Base-by-base conservation (phyloP, 2,888 invertebrate genomes). In the Linhomoeus sp. region DNA sequence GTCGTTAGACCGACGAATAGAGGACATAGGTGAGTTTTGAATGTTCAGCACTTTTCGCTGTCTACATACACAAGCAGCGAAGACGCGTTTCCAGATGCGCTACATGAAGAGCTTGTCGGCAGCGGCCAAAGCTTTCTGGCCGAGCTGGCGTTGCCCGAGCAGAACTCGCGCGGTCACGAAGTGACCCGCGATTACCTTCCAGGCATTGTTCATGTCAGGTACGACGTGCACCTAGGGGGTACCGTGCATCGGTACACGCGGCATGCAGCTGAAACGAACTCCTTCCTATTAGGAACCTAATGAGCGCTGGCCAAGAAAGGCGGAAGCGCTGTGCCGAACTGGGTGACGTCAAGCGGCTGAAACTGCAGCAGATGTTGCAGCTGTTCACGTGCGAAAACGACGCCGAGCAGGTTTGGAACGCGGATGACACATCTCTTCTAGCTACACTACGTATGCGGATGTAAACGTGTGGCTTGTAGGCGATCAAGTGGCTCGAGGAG, bases 121-220 rank as follows among this genome's bases (percentile, higher is more conserved):
- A 79, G 79, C 67, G 81, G 81, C 14, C 79, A 81, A 64, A 79
- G 77, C 63, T 69, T 81, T 45, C 76, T 79, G 49, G 80, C 80
- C 61, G 75, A 80, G 67, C 70, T 81, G 26, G 9, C 41, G 26
- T 25, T 26, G 26, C 79, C 80, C 14, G 75, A 81, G 51, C 80
- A 80, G 67, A 79, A 81, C 65, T 78, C 80, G 1, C 69, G 78
- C 51, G 80, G 80, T 43, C 73, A 78, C 55, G 72, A 73, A 52
- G 73, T 79, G 38, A 64, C 60, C 29, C 66, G 56, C 72, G 64
- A 81, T 69, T 80, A 79, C 57, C 74, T 75, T 53, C 74, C 75
- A 59, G 79, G 80, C 58, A 78, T 80, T 47, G 72, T 75, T 47
- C 79, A 79, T 62, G 75, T 81, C 48, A 73, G 76, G 53, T 57